These are phyloP conservation scores for honey bee (Apis mellifera) DNA, from an alignment of 1,140 invertebrate genomes.

Conservation along the genomic window DNA sequence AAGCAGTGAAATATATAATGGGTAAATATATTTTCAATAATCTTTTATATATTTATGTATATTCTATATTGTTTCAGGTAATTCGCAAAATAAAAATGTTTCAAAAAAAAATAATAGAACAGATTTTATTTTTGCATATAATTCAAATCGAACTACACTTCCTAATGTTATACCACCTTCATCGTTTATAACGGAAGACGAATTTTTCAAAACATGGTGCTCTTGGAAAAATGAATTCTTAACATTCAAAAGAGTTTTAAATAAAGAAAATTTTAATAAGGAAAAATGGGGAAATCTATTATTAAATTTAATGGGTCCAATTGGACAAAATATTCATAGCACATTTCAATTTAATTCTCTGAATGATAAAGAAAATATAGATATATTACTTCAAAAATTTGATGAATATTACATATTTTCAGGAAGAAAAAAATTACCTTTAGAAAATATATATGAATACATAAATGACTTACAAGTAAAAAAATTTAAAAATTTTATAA, in stretches of 20 bases:
- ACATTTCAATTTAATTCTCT: constrained; percentile 32
- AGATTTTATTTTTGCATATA: too few species aligned
- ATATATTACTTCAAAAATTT: constrained; percentile 49
- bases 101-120: not conserved
- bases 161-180: not conserved
- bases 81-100: not conserved
- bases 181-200: not conserved
- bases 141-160: too few species aligned
- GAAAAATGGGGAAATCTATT: constrained; percentile 22
- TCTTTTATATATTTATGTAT: not conserved
- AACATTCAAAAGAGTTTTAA: not conserved
- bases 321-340: constrained; percentile 34
- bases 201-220: constrained; percentile 37
- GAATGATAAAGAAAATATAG: constrained; percentile 20
- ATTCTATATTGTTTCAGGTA: constrained; percentile 8
- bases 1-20: not conserved
- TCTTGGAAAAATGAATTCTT: constrained; percentile 51
- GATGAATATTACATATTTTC: constrained; percentile 33
- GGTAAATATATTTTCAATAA: not conserved
- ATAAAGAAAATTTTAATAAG: not conserved
- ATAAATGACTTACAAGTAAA: constrained; percentile 30
- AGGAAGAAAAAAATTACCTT: not conserved
- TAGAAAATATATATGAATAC: constrained; percentile 21
- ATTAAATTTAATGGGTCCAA: constrained; percentile 54
- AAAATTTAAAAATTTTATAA: not conserved